These are phyloP conservation scores for Phalanger gymnotis DNA, from an alignment of 2,797 vertebrate genomes.

Conservation along the genomic window DNA sequence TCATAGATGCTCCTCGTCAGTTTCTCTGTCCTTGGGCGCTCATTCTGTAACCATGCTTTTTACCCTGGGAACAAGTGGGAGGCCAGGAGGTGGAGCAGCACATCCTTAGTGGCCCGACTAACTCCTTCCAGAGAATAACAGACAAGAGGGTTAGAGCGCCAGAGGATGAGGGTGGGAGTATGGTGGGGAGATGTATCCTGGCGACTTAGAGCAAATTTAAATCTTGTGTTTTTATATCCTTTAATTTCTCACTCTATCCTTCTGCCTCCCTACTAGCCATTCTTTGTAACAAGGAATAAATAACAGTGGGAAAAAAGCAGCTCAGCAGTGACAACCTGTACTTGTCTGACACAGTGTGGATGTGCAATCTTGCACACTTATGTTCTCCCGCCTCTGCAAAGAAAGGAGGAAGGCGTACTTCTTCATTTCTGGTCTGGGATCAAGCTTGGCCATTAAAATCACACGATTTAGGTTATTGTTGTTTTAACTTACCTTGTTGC, in stretches of 20 bases:
- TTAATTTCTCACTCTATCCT: not conserved
- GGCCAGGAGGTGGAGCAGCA: not conserved
- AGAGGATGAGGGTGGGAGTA: not conserved
- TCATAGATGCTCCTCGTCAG: not conserved
- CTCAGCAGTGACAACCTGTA: not conserved
- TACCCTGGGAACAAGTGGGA: not conserved
- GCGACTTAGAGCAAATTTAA: not conserved
- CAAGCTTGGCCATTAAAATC: not conserved
- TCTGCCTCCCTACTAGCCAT: not conserved
- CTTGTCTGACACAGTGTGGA: not conserved
- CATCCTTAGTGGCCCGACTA: not conserved
- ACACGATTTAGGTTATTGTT: not conserved
- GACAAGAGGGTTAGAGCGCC: not conserved
- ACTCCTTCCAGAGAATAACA: too few relatives aligned
- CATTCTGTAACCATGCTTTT: not conserved
- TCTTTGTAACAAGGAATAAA: not conserved
- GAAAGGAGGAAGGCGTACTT: not conserved
- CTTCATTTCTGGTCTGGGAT: not conserved
- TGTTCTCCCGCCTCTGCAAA: not conserved
- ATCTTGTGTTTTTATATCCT: not conserved
- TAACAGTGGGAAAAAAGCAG: not conserved
- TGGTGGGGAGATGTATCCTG: not conserved
- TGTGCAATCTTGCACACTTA: not conserved
- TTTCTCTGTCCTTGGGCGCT: not conserved
- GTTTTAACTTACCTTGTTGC: not conserved